Evolutionary conservation across 2,113 vertebrate genomes (phyloP).

Genomic region (Salvelinus alpinus): DNA sequence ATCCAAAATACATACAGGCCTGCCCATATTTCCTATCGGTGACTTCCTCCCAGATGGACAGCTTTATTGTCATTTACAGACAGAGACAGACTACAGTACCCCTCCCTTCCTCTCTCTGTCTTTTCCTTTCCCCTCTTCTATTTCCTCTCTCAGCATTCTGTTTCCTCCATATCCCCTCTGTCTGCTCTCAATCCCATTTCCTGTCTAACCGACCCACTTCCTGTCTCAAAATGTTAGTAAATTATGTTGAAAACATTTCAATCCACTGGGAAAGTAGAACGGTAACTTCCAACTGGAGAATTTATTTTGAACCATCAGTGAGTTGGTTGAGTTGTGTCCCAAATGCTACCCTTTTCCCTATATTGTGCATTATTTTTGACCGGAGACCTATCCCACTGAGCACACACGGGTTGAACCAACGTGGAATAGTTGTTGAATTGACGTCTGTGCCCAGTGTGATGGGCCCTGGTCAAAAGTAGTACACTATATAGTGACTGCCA

Average conservation of each 20-base stretch:
- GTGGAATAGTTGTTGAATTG: no score
- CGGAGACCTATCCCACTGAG: no score
- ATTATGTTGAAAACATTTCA: constrained; percentile 12
- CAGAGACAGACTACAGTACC: not conserved
- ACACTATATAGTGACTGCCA: no score
- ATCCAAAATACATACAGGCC: not conserved
- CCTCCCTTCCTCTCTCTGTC: constrained; percentile 4
- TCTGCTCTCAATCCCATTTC: constrained; percentile 39
- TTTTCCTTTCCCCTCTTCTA: constrained; percentile 19
- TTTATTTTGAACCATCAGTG: not conserved
- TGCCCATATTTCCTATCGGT: not conserved
- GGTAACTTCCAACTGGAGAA: not conserved
- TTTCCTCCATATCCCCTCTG: not conserved
- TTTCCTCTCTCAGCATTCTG: constrained; percentile 38
- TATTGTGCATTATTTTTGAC: no score
- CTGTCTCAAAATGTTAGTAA: constrained; percentile 40
- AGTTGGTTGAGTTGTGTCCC: not conserved
- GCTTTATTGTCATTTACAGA: not conserved
- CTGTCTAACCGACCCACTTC: constrained; percentile 39
- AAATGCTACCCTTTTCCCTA: no score
- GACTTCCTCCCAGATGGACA: constrained; percentile 5
- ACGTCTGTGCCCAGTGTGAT: no score
- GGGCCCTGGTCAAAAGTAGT: no score
- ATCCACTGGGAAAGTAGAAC: not conserved
- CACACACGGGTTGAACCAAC: no score